Evolutionary conservation across 2,113 vertebrate species (phyloP), one percentile per base, ranked within the genome.

Genomic region (Lophochroa leadbeateri): DNA sequence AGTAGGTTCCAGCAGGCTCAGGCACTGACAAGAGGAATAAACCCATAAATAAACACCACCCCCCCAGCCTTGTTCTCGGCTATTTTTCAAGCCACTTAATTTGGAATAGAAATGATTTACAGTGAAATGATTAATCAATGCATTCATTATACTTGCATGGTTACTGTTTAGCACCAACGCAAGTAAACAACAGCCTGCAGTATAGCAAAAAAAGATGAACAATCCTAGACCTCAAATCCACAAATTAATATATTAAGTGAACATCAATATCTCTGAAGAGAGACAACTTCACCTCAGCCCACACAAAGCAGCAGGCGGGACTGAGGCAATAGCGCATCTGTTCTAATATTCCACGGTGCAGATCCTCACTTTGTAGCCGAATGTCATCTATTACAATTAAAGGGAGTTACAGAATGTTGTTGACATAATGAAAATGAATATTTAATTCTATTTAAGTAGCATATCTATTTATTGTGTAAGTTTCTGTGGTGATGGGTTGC

Each of bases 71-170:
- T 20, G 8, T 75, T 86, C 39, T 69, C 7, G 1, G 74, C 28
- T 94, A 24, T 80, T 71, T 70, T 86, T 60, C 41, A 80, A 86
- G 85, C 20, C 55, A 44, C 35, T 88, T 93, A 68, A 86, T 79
- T 86, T 69, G 41, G 61, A 88, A 84, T 87, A 88, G 37, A 82
- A 93, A 93, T 86, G 25, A 83, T 96, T 84, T 94, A 76, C 47
- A 68, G 14, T 44, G 58, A 88, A 94, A 95, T 92, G 50, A 96
- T 96, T 96, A 95, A 95, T 95, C 90, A 95, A 41, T 81, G 39
- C 47, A 89, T 76, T 96, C 69, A 87, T 95, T 97, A 92, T 61
- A 64, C 47, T 87, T 89, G 81, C 81, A 71, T 50, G 57, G 72
- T 60, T 94, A 81, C 50, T 92, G 82, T 88, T 94, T 35, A 93